Evolutionary conservation across 2,888 invertebrate genomes (phyloP).

Genomic region (Dyspetes luteomarginatus): DNA sequence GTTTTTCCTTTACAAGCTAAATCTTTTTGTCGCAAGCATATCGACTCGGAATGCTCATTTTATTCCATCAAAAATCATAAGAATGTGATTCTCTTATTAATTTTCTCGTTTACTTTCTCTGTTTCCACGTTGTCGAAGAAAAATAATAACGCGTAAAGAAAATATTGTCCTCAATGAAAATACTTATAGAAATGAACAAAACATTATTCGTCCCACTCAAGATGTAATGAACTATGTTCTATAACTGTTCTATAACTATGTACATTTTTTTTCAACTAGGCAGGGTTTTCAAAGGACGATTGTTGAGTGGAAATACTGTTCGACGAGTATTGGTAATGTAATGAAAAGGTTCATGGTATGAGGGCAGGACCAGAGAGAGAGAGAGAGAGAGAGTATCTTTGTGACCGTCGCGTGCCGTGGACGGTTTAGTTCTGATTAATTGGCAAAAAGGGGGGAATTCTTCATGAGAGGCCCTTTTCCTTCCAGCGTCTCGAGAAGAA

Average conservation of each 20-base stretch:
- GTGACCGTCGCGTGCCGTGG: slow-evolving; percentile 35
- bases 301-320: slow-evolving; percentile 41
- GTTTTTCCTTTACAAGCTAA: not conserved
- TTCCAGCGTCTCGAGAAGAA: slow-evolving; percentile 48
- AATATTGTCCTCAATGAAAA: no score
- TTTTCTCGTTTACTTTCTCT: no score
- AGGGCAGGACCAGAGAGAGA: slow-evolving; percentile 5
- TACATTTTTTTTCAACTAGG: slow-evolving; percentile 15
- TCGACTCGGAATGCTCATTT: no score
- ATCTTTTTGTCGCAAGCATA: not conserved
- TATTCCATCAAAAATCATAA: no score
- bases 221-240: no score
- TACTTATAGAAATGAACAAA: no score
- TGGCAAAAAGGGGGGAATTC: slow-evolving; percentile 62
- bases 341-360: slow-evolving; percentile 50
- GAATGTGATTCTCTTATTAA: no score
- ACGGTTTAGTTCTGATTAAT: slow-evolving; percentile 67
- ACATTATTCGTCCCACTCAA: no score
- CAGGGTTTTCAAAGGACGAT: slow-evolving; percentile 26
- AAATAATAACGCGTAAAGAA: no score
- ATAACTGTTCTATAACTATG: not conserved
- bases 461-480: slow-evolving; percentile 35
- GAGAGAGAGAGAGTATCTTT: slow-evolving; percentile 37
- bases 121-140: no score
- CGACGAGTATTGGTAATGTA: slow-evolving; percentile 47